These are phyloP conservation scores for Corythoichthys haematopterus DNA, from an alignment of 2,113 vertebrate species.

Conservation along the genomic window DNA sequence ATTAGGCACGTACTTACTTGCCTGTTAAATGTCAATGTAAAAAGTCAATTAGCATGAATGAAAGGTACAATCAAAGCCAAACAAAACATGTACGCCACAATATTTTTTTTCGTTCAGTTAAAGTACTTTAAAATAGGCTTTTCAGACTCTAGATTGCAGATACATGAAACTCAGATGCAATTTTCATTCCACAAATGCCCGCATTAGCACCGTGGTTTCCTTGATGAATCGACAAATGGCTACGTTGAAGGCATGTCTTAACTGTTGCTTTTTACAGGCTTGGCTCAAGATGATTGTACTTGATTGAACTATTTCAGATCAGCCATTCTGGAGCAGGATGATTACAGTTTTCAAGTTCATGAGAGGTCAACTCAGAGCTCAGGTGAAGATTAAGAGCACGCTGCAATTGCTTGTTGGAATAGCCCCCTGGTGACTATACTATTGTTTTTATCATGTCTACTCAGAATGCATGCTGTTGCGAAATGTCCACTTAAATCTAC, in stretches of 20 bases:
- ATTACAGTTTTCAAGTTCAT: background rate
- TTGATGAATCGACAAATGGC: background rate
- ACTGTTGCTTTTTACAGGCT: background rate
- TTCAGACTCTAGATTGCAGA: no score
- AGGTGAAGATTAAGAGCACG: background rate
- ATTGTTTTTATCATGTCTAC: background rate
- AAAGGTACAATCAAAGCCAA: no score
- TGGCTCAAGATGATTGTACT: background rate
- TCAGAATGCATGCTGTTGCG: background rate
- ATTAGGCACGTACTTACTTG: no score
- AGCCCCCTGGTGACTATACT: background rate
- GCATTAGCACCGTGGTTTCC: background rate
- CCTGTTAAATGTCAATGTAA: no score
- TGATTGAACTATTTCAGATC: background rate
- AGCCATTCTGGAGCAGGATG: background rate
- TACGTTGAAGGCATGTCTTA: background rate
- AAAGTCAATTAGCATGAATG: no score
- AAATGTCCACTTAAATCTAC: conserved; percentile 5
- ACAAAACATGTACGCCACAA: no score
- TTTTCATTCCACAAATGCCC: no score
- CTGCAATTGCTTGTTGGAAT: background rate
- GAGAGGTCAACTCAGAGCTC: background rate
- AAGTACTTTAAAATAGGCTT: no score
- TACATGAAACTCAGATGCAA: no score
- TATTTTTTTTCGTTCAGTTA: no score